A percentile compares a stretch with the other conserved stretches of the same genome.
phyloP scores from a whole-genome alignment of 2,113 vertebrate species.

The Diadophis punctatus region DNA sequence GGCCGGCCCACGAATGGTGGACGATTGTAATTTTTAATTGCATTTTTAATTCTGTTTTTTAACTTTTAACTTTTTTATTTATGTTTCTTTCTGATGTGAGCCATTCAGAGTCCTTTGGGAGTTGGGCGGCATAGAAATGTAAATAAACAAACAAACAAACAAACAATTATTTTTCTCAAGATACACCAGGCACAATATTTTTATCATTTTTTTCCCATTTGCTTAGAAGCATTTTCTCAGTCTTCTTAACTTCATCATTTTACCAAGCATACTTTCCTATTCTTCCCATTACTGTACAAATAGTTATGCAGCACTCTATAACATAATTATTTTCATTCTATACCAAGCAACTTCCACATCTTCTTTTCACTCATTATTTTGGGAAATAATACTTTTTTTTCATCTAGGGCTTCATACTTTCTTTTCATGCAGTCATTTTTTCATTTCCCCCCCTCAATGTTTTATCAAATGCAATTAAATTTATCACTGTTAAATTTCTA shows the following conservation, averaged over 20 bases:
- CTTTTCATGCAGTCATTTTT: not conserved
- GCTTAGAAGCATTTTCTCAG: not conserved
- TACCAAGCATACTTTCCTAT: not conserved
- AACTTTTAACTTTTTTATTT: too few species aligned
- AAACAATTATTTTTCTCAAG: not conserved
- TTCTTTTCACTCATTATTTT: not conserved
- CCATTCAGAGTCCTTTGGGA: too few species aligned
- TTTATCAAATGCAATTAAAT: not conserved
- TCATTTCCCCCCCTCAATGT: not conserved
- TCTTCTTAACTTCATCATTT: not conserved
- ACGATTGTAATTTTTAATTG: too few species aligned
- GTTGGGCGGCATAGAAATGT: too few species aligned
- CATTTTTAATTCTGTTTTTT: too few species aligned
- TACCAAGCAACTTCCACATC: not conserved
- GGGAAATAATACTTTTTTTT: not conserved
- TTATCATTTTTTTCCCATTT: not conserved
- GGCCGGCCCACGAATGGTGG: too few species aligned
- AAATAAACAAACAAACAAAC: too few species aligned
- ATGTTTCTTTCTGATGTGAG: too few species aligned
- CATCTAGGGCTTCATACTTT: not conserved
- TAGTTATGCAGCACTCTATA: not conserved
- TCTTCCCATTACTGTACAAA: not conserved
- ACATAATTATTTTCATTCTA: not conserved
- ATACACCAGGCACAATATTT: not conserved
- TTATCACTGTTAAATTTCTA: not conserved